phyloP scores from a whole-genome alignment of 1,140 invertebrate species.

The Drosophila bocki region DNA sequence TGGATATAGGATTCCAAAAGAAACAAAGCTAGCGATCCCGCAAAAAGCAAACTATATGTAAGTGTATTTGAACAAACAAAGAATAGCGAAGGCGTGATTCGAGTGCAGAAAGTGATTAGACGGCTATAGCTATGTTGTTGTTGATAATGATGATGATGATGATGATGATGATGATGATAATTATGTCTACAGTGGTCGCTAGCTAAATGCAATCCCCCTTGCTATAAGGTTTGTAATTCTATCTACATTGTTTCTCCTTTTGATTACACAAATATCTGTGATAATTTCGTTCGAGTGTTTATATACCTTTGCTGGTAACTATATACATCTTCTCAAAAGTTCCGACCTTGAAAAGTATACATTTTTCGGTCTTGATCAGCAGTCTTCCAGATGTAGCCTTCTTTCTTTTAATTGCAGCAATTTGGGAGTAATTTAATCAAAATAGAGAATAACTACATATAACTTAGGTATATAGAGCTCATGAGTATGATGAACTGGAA shows the following conservation, averaged over 20 bases:
- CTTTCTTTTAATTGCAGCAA: neutral
- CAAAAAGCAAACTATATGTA: slow-evolving; percentile 63
- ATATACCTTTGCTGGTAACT: neutral
- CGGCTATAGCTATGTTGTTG: neutral
- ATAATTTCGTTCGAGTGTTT: neutral
- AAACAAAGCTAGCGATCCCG: slow-evolving; percentile 50
- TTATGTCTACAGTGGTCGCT: slow-evolving; percentile 6
- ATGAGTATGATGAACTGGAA: neutral
- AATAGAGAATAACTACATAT: neutral
- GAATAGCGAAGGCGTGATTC: slow-evolving; percentile 23
- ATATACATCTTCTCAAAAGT: neutral
- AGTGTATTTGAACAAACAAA: slow-evolving; percentile 4
- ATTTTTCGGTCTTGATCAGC: slow-evolving; percentile 1
- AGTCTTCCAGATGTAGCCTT: neutral
- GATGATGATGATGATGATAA: neutral
- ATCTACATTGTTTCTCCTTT: neutral
- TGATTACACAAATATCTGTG: neutral
- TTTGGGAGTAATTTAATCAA: slow-evolving; percentile 2
- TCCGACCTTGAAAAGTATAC: neutral
- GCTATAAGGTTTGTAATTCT: neutral
- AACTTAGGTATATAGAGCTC: neutral
- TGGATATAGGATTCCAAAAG: slow-evolving; percentile 10
- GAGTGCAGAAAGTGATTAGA: slow-evolving; percentile 18
- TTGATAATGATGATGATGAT: too few species aligned
- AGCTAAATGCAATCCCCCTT: neutral